Evolutionary conservation across 2,888 invertebrate genomes (phyloP).

Genomic region (Acanthosepion lycidas): DNA sequence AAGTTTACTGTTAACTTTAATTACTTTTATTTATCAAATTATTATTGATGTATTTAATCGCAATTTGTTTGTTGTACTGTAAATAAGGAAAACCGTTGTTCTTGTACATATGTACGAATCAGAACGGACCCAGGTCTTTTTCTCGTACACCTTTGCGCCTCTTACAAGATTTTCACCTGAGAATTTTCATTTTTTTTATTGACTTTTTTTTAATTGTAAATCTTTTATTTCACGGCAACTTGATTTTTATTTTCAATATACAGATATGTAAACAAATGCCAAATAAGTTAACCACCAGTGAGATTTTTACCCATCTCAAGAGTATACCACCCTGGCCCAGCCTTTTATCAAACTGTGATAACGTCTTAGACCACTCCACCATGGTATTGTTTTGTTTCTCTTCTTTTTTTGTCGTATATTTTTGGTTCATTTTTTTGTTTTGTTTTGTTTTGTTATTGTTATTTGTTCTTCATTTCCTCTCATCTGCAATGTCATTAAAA

Average conservation of each 20-base stretch:
- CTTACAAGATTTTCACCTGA: too few species aligned
- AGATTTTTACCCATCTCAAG: slow-evolving; percentile 33
- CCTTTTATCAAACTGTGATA: slow-evolving; percentile 33
- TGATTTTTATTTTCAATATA: slow-evolving; percentile 4
- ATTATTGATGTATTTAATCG: too few species aligned
- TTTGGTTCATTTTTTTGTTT: neutral
- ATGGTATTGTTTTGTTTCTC: slow-evolving; percentile 33
- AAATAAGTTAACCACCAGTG: slow-evolving; percentile 33
- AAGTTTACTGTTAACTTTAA: too few species aligned
- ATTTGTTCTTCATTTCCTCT: neutral
- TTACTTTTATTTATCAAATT: too few species aligned
- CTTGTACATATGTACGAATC: too few species aligned
- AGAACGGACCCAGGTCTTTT: too few species aligned
- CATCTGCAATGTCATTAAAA: neutral
- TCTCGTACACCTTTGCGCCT: too few species aligned
- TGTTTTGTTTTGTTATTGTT: neutral
- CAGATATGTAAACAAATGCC: slow-evolving; percentile 33
- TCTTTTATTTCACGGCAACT: neutral
- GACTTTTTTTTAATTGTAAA: neutral
- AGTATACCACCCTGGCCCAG: slow-evolving; percentile 13
- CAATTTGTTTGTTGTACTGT: too few species aligned
- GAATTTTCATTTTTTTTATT: neutral
- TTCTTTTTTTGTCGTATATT: slow-evolving; percentile 2
- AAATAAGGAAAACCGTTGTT: too few species aligned
- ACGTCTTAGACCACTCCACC: slow-evolving; percentile 14